Percentiles rank a stretch among this genome's conserved stretches.
Evolutionary conservation across 2,888 invertebrate species (phyloP).

Genomic region (Disparrhopalites patrizii): DNA sequence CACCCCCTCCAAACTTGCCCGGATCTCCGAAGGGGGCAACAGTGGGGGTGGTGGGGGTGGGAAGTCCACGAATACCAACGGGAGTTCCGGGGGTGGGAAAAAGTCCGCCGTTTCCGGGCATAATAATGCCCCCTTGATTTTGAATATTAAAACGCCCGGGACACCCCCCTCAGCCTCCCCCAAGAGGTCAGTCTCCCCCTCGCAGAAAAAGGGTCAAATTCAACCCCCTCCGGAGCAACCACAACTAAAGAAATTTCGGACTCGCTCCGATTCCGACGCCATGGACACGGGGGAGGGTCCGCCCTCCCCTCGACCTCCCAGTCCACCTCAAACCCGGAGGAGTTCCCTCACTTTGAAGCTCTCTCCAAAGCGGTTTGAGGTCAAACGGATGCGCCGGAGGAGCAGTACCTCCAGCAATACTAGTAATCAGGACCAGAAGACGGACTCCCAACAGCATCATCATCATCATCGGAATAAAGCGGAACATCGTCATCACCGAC

Average conservation of each 20-base stretch:
- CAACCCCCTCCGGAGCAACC: background rate
- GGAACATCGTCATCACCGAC: background rate
- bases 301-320: background rate
- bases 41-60: background rate
- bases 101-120: background rate
- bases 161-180: background rate
- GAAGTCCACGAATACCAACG: slow-evolving; percentile 5
- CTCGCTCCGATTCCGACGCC: background rate
- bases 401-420: background rate
- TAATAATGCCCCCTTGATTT: background rate
- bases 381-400: background rate
- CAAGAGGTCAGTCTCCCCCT: background rate
- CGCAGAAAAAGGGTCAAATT: background rate
- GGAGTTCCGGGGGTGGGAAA: background rate
- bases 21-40: slow-evolving; percentile 36
- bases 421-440: too few relatives aligned
- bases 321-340: slow-evolving; percentile 12
- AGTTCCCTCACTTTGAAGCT: slow-evolving; percentile 14
- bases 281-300: background rate
- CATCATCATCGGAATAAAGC: background rate
- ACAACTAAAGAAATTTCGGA: background rate
- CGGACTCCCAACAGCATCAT: background rate
- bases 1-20: slow-evolving; percentile 46
- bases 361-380: background rate
- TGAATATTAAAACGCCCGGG: background rate